Evolutionary conservation across 1,140 invertebrate genomes (phyloP), one percentile per base, ranked within the genome.

Genomic region (Parasteatoda tepidariorum): DNA sequence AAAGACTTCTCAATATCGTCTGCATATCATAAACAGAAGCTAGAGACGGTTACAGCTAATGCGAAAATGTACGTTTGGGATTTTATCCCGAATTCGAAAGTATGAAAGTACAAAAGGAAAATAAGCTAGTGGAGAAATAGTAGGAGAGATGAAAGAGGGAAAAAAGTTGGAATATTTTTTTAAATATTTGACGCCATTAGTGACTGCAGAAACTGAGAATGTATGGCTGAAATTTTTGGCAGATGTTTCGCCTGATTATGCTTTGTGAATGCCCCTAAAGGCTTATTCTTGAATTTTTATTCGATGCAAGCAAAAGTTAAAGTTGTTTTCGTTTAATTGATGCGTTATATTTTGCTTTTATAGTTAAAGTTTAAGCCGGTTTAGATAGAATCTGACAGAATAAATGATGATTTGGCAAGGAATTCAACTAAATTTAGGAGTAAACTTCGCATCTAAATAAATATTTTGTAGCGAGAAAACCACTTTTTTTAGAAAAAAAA

Each of bases 21-120:
- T 48, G 38, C 38, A 48, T 48, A 48, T 48, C 38, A 48, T 48
- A 48, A n/a, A 64, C 26, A 48, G 38, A 18, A 48, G 1, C 26
- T 30, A 30, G 61, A 30, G 61, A 64, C 61, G 61, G 61, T 64
- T 64, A 64, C 26, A 64, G 30, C 61, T 64, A 64, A 64, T 64
- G 61, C 61, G 61, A 64, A 64, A 64, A 64, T 64, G 61, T 64
- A 64, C 61, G 61, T 64, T 64, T 31, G 61, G 61, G 61, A 64
- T 64, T 64, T 64, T 64, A 15, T 26, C 13, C 24, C 13, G 38
- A 9, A 11, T 15, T n/a, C 13, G 28, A 31, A 9, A 26, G n/a
- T 24, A 64, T 24, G 26, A 64, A n/a, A 64, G 26, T n/a, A 64
- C n/a, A 26, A 64, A 33, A 13, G n/a, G 13, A 15, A 18, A n/a